phyloP scores from a whole-genome alignment of 2,113 vertebrate genomes.

The Hippoglossus stenolepis region DNA sequence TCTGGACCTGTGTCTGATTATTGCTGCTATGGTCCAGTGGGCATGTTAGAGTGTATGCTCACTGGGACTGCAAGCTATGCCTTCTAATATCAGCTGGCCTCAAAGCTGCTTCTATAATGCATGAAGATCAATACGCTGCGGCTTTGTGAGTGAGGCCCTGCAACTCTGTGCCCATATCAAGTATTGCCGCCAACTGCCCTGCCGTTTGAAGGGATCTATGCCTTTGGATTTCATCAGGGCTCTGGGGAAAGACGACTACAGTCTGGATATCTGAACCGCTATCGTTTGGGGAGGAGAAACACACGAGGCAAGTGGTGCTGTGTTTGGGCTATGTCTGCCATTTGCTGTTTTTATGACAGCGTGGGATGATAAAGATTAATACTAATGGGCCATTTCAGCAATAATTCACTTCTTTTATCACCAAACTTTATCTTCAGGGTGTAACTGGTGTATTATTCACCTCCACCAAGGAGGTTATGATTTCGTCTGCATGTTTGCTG shows the following conservation, averaged over 20 bases:
- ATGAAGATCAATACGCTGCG: conserved; percentile 79
- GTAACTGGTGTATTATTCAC: not conserved
- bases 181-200: conserved; percentile 62
- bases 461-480: too few species aligned
- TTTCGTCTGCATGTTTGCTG: too few species aligned
- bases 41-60: conserved; percentile 54
- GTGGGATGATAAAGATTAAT: conserved; percentile 38
- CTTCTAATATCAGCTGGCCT: conserved; percentile 66
- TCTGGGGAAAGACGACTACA: conserved; percentile 44
- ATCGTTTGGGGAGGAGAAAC: conserved; percentile 36
- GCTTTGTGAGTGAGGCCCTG: conserved; percentile 69
- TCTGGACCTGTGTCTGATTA: conserved; percentile 58
- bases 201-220: conserved; percentile 66
- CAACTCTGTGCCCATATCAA: conserved; percentile 67
- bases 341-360: conserved; percentile 46
- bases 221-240: conserved; percentile 60
- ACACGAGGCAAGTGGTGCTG: conserved; percentile 27
- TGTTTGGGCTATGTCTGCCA: conserved; percentile 58
- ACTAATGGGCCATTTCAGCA: conserved; percentile 10
- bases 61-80: conserved; percentile 50
- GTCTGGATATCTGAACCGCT: conserved; percentile 45
- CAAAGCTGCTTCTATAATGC: conserved; percentile 75
- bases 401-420: not conserved
- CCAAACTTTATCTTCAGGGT: not conserved
- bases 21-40: conserved; percentile 68